phyloP scores from a whole-genome alignment of 35 echinoderm and acorn worm genomes.

The Anneissia japonica region DNA sequence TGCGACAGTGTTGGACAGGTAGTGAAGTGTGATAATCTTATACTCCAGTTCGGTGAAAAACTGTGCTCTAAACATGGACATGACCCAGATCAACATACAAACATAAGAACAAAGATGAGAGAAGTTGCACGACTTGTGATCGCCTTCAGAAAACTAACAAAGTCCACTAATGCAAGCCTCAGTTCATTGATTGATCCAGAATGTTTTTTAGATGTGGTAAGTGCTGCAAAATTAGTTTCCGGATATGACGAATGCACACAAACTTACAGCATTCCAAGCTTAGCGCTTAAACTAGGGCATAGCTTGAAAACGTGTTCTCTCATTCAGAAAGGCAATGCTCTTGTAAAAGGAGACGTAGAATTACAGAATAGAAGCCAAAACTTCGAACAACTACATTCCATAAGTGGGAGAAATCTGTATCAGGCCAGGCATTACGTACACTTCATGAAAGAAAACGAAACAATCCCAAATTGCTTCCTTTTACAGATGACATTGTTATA shows the following conservation, averaged over 20 bases:
- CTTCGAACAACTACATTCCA: constrained; percentile 42
- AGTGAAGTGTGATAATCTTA: constrained; percentile 49
- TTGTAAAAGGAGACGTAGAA: constrained; percentile 24
- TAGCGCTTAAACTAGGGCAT: constrained; percentile 70
- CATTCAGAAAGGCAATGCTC: constrained; percentile 38
- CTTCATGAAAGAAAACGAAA: constrained; percentile 61
- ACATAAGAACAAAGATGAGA: constrained; percentile 63
- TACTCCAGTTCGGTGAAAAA: constrained; percentile 39
- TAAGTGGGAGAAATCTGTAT: constrained; percentile 50
- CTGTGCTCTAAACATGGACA: constrained; percentile 46
- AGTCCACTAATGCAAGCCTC: constrained; percentile 26
- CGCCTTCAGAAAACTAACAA: constrained; percentile 22
- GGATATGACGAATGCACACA: constrained; percentile 66
- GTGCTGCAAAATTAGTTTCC: constrained; percentile 37
- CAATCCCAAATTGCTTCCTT: constrained; percentile 50
- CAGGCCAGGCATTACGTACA: constrained; percentile 51
- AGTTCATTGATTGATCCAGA: constrained; percentile 36
- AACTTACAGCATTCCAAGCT: constrained; percentile 46
- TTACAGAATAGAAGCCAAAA: constrained; percentile 23
- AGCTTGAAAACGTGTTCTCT: constrained; percentile 52
- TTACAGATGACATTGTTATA: constrained; percentile 60
- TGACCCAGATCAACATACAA: constrained; percentile 38
- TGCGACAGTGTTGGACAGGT: too few species aligned
- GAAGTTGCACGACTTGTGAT: constrained; percentile 44
- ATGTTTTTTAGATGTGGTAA: constrained; percentile 41